Percentiles rank a stretch among this genome's conserved stretches.
Evolutionary conservation across 2,113 vertebrate species (phyloP).

Genomic region (Bubalus kerabau): DNA sequence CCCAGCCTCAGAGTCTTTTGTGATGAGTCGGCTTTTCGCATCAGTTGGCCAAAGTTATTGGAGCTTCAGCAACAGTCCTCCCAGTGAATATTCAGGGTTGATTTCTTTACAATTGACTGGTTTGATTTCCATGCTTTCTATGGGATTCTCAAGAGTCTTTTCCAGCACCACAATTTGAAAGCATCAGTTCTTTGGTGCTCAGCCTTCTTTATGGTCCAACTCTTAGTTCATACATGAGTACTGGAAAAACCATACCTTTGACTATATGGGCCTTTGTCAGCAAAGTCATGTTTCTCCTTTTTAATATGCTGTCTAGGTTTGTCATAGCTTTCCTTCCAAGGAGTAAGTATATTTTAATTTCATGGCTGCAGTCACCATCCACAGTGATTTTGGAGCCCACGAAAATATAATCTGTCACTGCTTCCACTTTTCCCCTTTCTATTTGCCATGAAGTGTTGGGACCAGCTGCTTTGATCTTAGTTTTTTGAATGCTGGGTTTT

Average conservation of each 20-base stretch:
- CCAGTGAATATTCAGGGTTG: neutral
- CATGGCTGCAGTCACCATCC: neutral
- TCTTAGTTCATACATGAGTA: neutral
- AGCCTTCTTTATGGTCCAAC: neutral
- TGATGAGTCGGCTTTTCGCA: neutral
- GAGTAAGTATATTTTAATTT: neutral
- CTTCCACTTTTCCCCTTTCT: neutral
- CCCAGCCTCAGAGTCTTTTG: neutral
- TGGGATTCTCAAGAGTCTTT: neutral
- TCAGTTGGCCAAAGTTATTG: neutral
- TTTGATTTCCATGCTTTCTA: neutral
- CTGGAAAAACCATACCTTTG: neutral
- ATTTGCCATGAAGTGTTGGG: neutral
- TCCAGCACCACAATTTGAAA: neutral
- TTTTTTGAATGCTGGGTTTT: neutral
- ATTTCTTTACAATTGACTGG: neutral
- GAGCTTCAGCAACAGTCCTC: neutral
- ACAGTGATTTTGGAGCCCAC: neutral
- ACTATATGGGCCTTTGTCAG: neutral
- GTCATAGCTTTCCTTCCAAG: neutral
- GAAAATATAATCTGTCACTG: neutral
- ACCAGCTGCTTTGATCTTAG: neutral
- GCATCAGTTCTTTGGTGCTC: neutral
- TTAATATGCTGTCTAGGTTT: neutral
- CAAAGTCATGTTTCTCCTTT: neutral